These are phyloP conservation scores for Dissostichus mawsoni DNA, from an alignment of 2,113 vertebrate genomes.

Conservation along the genomic window DNA sequence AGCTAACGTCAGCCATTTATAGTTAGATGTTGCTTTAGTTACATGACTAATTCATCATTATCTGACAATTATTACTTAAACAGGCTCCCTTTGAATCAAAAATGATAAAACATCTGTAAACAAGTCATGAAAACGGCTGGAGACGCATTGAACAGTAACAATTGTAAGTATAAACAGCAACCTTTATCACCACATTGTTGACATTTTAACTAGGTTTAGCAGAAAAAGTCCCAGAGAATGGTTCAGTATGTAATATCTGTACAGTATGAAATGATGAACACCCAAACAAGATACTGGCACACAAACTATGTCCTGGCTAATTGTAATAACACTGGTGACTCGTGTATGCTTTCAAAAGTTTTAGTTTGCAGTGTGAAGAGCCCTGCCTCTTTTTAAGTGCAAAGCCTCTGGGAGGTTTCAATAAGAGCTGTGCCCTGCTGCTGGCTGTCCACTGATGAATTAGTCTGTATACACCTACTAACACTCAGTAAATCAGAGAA, in stretches of 20 bases:
- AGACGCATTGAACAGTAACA: background rate
- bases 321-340: background rate
- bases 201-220: background rate
- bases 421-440: constrained; percentile 19
- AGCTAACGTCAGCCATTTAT: too few species aligned
- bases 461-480: constrained; percentile 17
- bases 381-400: background rate
- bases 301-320: background rate
- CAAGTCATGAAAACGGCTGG: too few species aligned
- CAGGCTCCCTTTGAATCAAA: too few species aligned
- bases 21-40: too few species aligned
- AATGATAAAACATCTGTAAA: too few species aligned
- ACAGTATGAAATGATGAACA: background rate
- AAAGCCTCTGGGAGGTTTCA: background rate
- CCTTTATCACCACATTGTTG: background rate
- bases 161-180: too few species aligned
- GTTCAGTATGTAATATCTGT: background rate
- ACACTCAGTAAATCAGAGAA: constrained; percentile 32
- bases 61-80: too few species aligned
- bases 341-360: background rate
- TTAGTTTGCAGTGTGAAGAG: background rate
- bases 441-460: constrained; percentile 43
- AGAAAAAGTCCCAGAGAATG: constrained; percentile 1
- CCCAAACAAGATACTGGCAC: background rate
- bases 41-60: too few species aligned